These are phyloP conservation scores for Gambusia holbrooki DNA, from an alignment of 2,113 vertebrate species.

Conservation along the genomic window DNA sequence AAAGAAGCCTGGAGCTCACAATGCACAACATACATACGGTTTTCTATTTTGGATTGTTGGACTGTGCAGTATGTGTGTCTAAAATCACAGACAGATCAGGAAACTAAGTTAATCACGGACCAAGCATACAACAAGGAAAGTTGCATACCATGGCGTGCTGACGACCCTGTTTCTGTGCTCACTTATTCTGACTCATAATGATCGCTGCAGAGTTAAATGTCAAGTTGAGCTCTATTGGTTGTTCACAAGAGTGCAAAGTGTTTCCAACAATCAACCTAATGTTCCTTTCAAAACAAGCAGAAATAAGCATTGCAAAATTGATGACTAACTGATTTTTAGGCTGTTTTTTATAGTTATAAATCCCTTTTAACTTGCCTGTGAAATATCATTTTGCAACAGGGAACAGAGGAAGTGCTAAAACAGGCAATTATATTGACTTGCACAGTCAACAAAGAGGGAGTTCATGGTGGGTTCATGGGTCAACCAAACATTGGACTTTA, in stretches of 20 bases:
- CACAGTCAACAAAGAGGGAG: neutral
- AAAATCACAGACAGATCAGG: constrained; percentile 52
- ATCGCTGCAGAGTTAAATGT: constrained; percentile 1
- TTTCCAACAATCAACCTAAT: neutral
- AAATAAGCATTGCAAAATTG: neutral
- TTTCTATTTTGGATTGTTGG: constrained; percentile 51
- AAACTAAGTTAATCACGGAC: constrained; percentile 52
- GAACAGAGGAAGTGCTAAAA: neutral
- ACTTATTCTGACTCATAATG: constrained; percentile 3
- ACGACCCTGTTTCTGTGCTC: constrained; percentile 44
- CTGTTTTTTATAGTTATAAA: neutral
- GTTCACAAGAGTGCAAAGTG: neutral
- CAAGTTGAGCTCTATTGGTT: neutral
- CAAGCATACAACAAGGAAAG: constrained; percentile 52
- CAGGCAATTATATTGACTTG: neutral
- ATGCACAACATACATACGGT: constrained; percentile 12
- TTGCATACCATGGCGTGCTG: constrained; percentile 32
- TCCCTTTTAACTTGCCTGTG: neutral
- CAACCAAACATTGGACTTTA: neutral
- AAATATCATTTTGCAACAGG: neutral
- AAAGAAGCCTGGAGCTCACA: constrained; percentile 52
- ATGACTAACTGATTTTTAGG: neutral
- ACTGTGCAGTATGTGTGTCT: constrained; percentile 36
- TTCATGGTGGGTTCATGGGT: neutral
- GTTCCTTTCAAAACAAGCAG: neutral